These are phyloP conservation scores for Porites evermanni DNA, from an alignment of 92 coral and sea anemone species.

Conservation along the genomic window DNA sequence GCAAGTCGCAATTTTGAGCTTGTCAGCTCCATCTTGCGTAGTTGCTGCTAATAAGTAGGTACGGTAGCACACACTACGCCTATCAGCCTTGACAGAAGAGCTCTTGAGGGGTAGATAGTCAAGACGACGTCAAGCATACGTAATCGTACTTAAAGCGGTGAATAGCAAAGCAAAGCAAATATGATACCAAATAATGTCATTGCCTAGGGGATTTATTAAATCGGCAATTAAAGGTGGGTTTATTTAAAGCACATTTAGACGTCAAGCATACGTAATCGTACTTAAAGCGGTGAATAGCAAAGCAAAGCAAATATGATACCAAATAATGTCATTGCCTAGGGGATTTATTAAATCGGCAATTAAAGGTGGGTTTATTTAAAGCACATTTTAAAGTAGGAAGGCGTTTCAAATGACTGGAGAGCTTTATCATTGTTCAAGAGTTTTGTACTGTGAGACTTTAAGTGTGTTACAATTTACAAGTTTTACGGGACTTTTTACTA, in stretches of 20 bases:
- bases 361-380: not conserved
- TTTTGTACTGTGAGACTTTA: too few species aligned
- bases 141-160: not conserved
- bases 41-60: too few species aligned
- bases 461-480: too few species aligned
- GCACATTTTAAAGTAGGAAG: too few species aligned
- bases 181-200: not conserved
- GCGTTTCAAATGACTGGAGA: too few species aligned
- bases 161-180: not conserved
- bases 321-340: constrained; percentile 7
- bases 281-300: not conserved
- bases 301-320: not conserved
- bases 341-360: not conserved
- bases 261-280: not conserved
- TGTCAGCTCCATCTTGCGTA: constrained; percentile 19
- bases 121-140: not conserved
- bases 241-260: too few species aligned
- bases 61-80: too few species aligned
- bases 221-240: not conserved
- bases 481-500: too few species aligned
- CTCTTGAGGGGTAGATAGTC: not conserved
- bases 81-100: not conserved
- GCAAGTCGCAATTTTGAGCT: constrained; percentile 31
- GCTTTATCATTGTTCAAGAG: too few species aligned
- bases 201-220: constrained; percentile 2